Evolutionary conservation across 2,888 invertebrate genomes (phyloP), one percentile per base, ranked within the genome.

Genomic region (Pegoplata infirma): DNA sequence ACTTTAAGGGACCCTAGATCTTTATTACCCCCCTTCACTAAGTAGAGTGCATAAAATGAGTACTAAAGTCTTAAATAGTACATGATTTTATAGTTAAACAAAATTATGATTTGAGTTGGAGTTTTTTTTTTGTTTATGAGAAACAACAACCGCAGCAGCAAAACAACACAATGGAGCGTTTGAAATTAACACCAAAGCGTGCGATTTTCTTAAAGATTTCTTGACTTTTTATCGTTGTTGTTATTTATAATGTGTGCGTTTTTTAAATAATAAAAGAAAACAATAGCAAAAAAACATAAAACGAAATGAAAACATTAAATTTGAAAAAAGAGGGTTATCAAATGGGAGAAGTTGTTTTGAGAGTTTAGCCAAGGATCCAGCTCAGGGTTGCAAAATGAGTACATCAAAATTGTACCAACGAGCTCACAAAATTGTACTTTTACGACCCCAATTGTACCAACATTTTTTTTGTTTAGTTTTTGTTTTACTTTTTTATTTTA

Each of bases 101-200:
- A 14, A 21, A 58, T 58, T 40, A 40, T 55, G 12, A 55, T 55
- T 55, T 55, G 17, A 55, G 5, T 53, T 53, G 28, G 12, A 17
- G 17, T 5, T 7, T 40, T 16, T n/a, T n/a, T n/a, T n/a, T n/a
- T n/a, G n/a, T n/a, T 28, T 25, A 25, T 46, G 12, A 17, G 40
- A 59, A 49, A 58, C 19, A 49, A 58, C 19, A 58, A 36, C 58
- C 58, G 23, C 64, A 53, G 10, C 23, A 8, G 16, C 46, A 32
- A 40, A 73, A 16, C 25, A 64, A 55, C 4, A 40, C 19, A n/a
- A 10, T n/a, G 28, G 14, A 40, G 5, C 12, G 58, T 17, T 21
- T 25, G 56, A 56, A 63, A 69, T 76, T 63, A 69, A 64, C 49
- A 63, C 55, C 63, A 56, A 75, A 75, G 56, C 69, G 69, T 69